phyloP scores from a whole-genome alignment of 1,140 invertebrate genomes.

The Drosophila bocki region DNA sequence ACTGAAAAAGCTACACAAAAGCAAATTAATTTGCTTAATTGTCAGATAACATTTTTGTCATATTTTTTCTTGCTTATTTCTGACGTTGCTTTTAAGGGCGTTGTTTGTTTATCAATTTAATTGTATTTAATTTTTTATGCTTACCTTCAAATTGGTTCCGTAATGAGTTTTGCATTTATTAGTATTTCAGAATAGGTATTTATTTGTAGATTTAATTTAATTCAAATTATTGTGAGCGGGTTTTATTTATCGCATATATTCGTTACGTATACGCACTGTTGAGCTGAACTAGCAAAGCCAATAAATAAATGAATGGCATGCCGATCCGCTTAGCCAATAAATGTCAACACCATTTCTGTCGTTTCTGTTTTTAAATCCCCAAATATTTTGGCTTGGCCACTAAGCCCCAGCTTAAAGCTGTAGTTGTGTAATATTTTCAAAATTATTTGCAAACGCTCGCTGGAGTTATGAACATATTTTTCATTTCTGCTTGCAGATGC shows the following conservation, averaged over 20 bases:
- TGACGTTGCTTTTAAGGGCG: background rate
- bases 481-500: constrained; percentile 85
- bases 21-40: constrained; percentile 59
- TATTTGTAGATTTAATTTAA: background rate
- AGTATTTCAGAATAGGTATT: background rate
- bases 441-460: constrained; percentile 4
- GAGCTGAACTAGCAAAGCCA: constrained; percentile 9
- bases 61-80: constrained; percentile 26
- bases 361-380: background rate
- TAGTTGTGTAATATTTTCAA: constrained; percentile 8
- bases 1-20: constrained; percentile 31
- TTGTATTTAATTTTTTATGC: constrained; percentile 1
- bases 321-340: constrained; percentile 36
- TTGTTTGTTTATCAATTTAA: constrained; percentile 24
- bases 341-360: background rate
- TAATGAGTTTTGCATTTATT: constrained; percentile 4
- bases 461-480: constrained; percentile 4
- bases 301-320: constrained; percentile 25
- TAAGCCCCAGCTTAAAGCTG: constrained; percentile 13
- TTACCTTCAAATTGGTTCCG: background rate
- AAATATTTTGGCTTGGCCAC: constrained; percentile 4
- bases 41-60: constrained; percentile 32
- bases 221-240: background rate
- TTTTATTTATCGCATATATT: background rate
- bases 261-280: background rate